phyloP scores from a whole-genome alignment of 2,888 invertebrate genomes.

The Didymodactylos carnosus region DNA sequence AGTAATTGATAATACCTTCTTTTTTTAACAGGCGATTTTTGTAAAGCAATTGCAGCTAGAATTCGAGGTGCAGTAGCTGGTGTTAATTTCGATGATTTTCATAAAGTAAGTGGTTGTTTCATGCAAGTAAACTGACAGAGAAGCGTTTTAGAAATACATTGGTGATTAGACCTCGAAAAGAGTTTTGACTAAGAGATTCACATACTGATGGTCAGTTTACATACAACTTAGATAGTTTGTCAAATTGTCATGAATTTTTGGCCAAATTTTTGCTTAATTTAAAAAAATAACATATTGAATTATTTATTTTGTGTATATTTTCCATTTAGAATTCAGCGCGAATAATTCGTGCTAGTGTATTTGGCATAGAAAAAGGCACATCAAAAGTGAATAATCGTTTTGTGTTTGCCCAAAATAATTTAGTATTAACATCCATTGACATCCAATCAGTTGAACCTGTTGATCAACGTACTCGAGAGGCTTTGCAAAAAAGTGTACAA shows the following conservation, averaged over 20 bases:
- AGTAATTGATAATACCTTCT: conserved; percentile 35
- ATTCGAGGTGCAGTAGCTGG: conserved; percentile 37
- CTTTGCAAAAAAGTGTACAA: conserved; percentile 39
- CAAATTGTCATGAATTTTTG: neutral
- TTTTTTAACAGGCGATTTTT: conserved; percentile 40
- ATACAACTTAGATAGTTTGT: too few relatives aligned
- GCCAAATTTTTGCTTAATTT: neutral
- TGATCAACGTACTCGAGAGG: conserved; percentile 38
- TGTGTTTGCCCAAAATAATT: conserved; percentile 35
- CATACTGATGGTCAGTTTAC: too few relatives aligned
- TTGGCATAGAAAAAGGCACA: conserved; percentile 35
- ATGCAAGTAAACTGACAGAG: too few relatives aligned
- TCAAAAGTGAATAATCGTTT: conserved; percentile 35
- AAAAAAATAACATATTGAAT: neutral
- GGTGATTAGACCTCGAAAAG: too few relatives aligned
- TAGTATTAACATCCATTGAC: conserved; percentile 37
- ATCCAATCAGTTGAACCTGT: conserved; percentile 40
- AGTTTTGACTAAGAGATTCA: too few relatives aligned
- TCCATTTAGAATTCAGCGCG: conserved; percentile 36
- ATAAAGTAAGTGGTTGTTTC: too few relatives aligned
- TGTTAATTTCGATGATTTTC: conserved; percentile 39
- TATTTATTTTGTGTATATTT: neutral
- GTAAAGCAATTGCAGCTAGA: conserved; percentile 38
- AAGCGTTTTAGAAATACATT: too few relatives aligned
- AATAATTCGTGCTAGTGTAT: conserved; percentile 37